These are phyloP conservation scores for Mellilla xanthometata DNA, from an alignment of 2,888 invertebrate genomes.

Conservation along the genomic window DNA sequence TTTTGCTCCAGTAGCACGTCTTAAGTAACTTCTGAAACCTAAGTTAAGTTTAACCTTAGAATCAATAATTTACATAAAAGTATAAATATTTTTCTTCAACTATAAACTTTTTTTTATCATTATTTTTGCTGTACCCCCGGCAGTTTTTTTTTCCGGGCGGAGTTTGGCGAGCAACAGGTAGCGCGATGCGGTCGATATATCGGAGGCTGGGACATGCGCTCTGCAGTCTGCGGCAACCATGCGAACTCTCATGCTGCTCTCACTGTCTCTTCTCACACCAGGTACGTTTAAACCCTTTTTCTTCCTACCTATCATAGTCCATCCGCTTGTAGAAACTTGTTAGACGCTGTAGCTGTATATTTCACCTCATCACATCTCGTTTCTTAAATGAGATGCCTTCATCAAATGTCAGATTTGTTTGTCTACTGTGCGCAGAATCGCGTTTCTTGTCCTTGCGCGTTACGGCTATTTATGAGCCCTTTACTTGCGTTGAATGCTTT, in stretches of 20 bases:
- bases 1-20: too few species aligned
- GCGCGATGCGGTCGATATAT: constrained; percentile 60
- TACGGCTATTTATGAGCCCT: constrained; percentile 15
- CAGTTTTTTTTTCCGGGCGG: too few species aligned
- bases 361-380: constrained; percentile 3
- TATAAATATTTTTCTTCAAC: too few species aligned
- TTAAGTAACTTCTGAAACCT: too few species aligned
- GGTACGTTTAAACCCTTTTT: constrained; percentile 53
- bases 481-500: constrained; percentile 3
- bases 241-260: constrained; percentile 68
- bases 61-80: too few species aligned
- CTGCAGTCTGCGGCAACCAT: constrained; percentile 58
- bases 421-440: constrained; percentile 23
- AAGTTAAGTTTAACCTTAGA: too few species aligned
- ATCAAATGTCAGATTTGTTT: constrained; percentile 25
- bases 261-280: constrained; percentile 61
- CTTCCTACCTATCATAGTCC: constrained; percentile 6
- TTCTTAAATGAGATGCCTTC: constrained; percentile 11
- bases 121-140: too few species aligned
- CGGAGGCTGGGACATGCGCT: constrained; percentile 74
- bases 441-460: constrained; percentile 20
- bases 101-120: too few species aligned
- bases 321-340: constrained; percentile 8
- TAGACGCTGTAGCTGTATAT: constrained; percentile 1
- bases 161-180: constrained; percentile 71